Evolutionary conservation across 2,113 vertebrate species (phyloP).

Genomic region (Empidonax traillii): DNA sequence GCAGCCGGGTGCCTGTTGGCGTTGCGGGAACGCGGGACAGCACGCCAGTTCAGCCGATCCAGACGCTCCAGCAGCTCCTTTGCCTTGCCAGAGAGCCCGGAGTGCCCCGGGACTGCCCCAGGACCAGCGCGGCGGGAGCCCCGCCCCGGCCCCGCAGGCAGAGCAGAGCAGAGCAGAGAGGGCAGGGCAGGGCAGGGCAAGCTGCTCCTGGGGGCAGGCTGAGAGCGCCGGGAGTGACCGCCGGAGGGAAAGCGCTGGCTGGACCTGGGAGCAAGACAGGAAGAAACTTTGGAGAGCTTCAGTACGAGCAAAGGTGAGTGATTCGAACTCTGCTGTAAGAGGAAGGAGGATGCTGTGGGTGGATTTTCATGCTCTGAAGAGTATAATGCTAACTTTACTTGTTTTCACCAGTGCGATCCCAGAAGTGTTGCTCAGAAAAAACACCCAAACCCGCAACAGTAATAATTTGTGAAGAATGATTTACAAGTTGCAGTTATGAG

Average conservation of each 20-base stretch:
- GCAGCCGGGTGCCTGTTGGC: background rate
- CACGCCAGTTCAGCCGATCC: accelerated
- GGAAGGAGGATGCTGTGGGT: background rate
- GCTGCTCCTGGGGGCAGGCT: background rate
- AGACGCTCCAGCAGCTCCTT: background rate
- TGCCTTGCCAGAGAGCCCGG: background rate
- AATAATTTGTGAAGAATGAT: background rate
- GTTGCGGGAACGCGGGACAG: background rate
- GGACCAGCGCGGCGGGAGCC: background rate
- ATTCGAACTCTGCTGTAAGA: accelerated
- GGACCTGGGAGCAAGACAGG: background rate
- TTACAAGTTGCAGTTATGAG: background rate
- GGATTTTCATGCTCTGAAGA: background rate
- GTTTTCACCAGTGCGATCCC: background rate
- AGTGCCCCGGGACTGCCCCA: accelerated
- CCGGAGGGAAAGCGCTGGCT: background rate
- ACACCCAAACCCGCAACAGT: background rate
- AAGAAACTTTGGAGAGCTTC: background rate
- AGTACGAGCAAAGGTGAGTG: background rate
- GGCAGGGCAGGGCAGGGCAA: background rate
- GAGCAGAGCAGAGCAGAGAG: background rate
- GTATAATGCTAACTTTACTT: background rate
- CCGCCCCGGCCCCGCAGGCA: background rate
- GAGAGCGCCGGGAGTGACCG: accelerated
- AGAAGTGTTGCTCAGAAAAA: background rate